Evolutionary conservation across 2,888 invertebrate species (phyloP).

Genomic region (Eledona agricola): DNA sequence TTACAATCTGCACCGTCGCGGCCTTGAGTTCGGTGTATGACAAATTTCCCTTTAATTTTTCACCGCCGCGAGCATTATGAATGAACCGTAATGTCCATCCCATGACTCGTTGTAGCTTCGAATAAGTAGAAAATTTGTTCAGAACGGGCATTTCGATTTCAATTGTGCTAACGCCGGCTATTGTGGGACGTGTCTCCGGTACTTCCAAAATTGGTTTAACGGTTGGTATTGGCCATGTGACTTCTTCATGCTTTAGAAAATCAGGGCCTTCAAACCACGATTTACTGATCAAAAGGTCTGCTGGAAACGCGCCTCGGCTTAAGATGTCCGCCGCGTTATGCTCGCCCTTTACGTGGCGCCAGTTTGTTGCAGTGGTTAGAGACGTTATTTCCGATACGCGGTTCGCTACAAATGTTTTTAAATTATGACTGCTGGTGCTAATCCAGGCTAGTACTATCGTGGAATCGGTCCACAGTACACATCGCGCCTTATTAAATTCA

Average conservation of each 20-base stretch:
- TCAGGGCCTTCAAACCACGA: background rate
- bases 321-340: slow-evolving; percentile 28
- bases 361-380: slow-evolving; percentile 3
- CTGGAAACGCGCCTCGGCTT: slow-evolving; percentile 9
- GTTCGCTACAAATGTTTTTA: slow-evolving; percentile 32
- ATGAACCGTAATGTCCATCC: slow-evolving; percentile 3
- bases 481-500: background rate
- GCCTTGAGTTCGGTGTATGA: background rate
- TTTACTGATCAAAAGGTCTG: background rate
- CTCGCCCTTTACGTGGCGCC: slow-evolving; percentile 13
- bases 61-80: background rate
- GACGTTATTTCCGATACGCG: slow-evolving; percentile 21
- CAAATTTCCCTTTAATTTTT: background rate
- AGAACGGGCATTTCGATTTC: background rate
- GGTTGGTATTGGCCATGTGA: background rate
- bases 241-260: background rate
- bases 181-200: background rate
- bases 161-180: background rate
- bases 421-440: background rate
- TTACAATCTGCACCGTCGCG: background rate
- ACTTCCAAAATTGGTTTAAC: background rate
- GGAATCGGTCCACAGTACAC: slow-evolving; percentile 20
- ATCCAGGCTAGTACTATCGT: slow-evolving; percentile 26
- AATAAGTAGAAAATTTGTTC: slow-evolving; percentile 1
- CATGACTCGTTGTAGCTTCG: background rate